A percentile compares a stretch with the other conserved stretches of the same genome.
These are phyloP conservation scores for Exaiptasia diaphana DNA, from an alignment of 64 coral and sea anemone species.

Conservation along the genomic window DNA sequence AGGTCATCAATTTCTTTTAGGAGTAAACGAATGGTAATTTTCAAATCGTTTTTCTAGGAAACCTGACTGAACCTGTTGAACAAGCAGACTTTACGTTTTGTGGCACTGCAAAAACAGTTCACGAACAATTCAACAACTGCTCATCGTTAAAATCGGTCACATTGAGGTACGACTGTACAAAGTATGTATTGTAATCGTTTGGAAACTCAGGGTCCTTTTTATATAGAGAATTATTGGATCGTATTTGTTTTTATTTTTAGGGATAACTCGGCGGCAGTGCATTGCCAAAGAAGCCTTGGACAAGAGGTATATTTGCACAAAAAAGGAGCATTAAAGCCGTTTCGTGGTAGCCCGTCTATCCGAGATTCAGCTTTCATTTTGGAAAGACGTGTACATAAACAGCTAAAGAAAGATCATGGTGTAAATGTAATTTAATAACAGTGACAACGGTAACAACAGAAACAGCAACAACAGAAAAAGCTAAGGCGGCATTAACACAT, in stretches of 20 bases:
- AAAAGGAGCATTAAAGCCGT: conserved; percentile 59
- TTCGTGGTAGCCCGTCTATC: conserved; percentile 33
- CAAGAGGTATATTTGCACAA: conserved; percentile 78
- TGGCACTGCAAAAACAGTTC: conserved; percentile 74
- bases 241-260: conserved; percentile 32
- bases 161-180: conserved; percentile 31
- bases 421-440: conserved; percentile 67
- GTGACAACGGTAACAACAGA: no score
- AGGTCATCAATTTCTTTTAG: no score
- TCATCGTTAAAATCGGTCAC: conserved; percentile 67
- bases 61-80: conserved; percentile 56
- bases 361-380: conserved; percentile 68
- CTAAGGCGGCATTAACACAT: no score
- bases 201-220: not conserved
- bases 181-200: not conserved
- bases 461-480: no score
- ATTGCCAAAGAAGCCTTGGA: conserved; percentile 68
- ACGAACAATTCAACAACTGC: conserved; percentile 86
- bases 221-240: not conserved
- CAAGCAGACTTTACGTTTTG: conserved; percentile 79
- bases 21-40: no score
- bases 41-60: no score
- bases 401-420: conserved; percentile 73
- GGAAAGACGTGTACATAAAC: conserved; percentile 71
- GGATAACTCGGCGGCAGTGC: conserved; percentile 54